Conservation (phyloP, 2,113 vertebrate genomes). For the Lethenteron reissneri region DNA sequence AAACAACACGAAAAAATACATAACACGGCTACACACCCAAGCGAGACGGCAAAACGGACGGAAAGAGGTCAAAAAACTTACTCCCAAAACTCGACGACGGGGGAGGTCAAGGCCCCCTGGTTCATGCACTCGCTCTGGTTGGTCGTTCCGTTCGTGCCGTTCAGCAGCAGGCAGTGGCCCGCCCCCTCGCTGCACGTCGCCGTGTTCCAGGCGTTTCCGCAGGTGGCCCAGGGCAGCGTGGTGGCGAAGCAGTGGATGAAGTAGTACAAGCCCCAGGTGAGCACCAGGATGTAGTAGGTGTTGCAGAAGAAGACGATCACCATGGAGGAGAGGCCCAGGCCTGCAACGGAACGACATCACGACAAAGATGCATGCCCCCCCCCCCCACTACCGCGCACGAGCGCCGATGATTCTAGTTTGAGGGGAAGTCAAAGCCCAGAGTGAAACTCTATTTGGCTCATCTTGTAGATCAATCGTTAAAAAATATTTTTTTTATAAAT, state of each 20-base stretch:
- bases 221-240: constrained; percentile 34
- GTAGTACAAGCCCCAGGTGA: constrained; percentile 49
- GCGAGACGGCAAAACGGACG: no score
- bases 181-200: constrained; percentile 29
- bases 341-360: constrained; percentile 14
- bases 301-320: constrained; percentile 52
- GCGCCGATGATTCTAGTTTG: not conserved
- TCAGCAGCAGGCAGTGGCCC: constrained; percentile 11
- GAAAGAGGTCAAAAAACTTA: not conserved
- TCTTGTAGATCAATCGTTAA: not conserved
- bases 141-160: constrained; percentile 11
- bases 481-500: not conserved
- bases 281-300: constrained; percentile 54
- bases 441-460: no score
- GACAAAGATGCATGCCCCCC: not conserved
- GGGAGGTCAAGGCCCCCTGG: not conserved
- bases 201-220: constrained; percentile 37
- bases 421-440: not conserved
- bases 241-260: constrained; percentile 33
- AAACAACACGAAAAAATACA: no score
- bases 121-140: no score
- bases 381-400: not conserved
- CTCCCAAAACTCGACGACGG: constrained; percentile 1
- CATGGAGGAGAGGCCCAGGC: constrained; percentile 38
- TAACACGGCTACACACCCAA: no score